Percentiles rank a stretch among this genome's conserved stretches.
phyloP scores from a whole-genome alignment of 2,113 vertebrate species.

The Aspidoscelis tigris region DNA sequence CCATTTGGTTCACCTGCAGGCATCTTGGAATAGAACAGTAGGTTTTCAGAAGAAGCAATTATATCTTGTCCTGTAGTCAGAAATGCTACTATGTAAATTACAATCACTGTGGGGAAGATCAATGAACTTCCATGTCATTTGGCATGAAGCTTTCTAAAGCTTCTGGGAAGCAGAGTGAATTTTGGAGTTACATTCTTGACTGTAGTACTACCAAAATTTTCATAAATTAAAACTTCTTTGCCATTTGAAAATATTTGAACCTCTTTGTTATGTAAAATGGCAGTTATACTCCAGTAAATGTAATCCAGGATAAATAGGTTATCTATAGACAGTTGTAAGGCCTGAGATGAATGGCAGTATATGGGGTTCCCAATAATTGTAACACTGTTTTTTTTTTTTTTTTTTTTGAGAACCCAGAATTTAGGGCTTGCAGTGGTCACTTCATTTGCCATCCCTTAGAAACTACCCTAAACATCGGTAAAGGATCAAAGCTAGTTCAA shows the following conservation, averaged over 20 bases:
- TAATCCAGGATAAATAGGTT: too few species aligned
- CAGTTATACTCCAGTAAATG: neutral
- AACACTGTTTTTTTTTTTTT: too few species aligned
- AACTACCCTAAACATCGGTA: neutral
- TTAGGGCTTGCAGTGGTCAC: neutral
- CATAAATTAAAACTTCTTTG: neutral
- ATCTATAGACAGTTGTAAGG: too few species aligned
- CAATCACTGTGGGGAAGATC: neutral
- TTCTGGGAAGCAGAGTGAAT: neutral
- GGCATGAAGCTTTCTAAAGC: neutral
- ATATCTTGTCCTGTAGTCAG: neutral
- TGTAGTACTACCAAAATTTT: neutral
- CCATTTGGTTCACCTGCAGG: neutral
- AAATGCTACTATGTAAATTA: neutral
- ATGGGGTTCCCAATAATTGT: too few species aligned
- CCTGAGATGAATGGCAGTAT: too few species aligned
- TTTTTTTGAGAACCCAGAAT: neutral
- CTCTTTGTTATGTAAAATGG: neutral
- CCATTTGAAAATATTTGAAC: neutral
- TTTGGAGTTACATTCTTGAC: neutral
- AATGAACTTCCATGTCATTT: neutral
- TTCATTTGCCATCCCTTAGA: neutral
- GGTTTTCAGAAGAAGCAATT: neutral
- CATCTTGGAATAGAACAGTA: neutral
- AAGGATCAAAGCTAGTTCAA: neutral